phyloP scores from a whole-genome alignment of 2,888 invertebrate genomes.

The Theristus sp. region DNA sequence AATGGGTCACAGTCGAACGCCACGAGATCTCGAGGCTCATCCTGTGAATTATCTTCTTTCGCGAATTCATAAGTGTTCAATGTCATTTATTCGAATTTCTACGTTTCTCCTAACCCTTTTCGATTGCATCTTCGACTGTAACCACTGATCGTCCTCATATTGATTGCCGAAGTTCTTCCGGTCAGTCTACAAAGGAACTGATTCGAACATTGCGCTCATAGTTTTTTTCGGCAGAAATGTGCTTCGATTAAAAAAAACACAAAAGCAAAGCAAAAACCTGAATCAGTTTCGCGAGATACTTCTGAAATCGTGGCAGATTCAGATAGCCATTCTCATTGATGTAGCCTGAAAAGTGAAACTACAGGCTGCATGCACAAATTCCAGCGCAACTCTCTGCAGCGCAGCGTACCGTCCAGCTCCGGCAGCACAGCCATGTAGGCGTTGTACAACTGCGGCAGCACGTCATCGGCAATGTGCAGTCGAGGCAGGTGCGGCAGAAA shows the following conservation, averaged over 20 bases:
- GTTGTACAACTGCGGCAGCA: conserved; percentile 55
- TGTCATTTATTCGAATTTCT: no score
- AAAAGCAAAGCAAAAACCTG: neutral
- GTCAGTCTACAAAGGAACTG: conserved; percentile 4
- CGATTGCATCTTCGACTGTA: conserved; percentile 1
- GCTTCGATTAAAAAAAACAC: neutral
- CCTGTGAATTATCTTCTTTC: no score
- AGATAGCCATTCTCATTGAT: conserved; percentile 73
- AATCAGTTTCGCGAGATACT: conserved; percentile 40
- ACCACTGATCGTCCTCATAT: conserved; percentile 37
- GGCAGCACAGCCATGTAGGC: conserved; percentile 60
- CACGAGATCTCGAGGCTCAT: conserved; percentile 4
- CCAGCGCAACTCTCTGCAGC: no score
- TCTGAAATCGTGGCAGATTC: conserved; percentile 62
- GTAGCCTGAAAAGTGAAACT: conserved; percentile 54
- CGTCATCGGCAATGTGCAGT: conserved; percentile 75
- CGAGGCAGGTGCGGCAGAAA: conserved; percentile 89
- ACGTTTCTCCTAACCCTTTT: no score
- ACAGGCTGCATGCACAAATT: no score
- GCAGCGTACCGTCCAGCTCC: conserved; percentile 52
- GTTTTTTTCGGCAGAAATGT: neutral
- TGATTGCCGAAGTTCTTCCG: conserved; percentile 30
- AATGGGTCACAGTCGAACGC: conserved; percentile 8
- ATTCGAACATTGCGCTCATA: neutral
- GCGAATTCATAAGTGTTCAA: no score